Percentiles rank a stretch among this genome's conserved stretches.
Evolutionary conservation across 2,797 vertebrate genomes (phyloP).

Genomic region (Tenualosa ilisha): DNA sequence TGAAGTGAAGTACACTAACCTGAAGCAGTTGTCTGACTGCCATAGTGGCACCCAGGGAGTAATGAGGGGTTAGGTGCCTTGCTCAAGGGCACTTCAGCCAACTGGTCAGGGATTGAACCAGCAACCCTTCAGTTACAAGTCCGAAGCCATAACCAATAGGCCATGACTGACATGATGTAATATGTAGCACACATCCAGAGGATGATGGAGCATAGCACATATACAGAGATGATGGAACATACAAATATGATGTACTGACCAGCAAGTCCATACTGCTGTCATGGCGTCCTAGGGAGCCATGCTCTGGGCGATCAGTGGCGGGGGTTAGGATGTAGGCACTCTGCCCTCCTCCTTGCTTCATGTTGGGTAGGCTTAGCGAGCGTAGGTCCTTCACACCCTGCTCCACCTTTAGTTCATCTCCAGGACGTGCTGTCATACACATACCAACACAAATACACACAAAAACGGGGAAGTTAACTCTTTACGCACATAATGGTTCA

Average conservation of each 20-base stretch:
- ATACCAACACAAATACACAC: not conserved
- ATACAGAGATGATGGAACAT: not conserved
- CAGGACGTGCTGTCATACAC: slow-evolving; percentile 78
- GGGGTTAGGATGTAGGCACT: slow-evolving; percentile 75
- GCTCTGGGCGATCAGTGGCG: slow-evolving; percentile 62
- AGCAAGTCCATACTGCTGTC: slow-evolving; percentile 69
- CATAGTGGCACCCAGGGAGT: too few relatives aligned
- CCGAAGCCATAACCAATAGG: too few relatives aligned
- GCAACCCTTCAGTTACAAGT: too few relatives aligned
- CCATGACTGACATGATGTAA: too few relatives aligned
- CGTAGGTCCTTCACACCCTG: slow-evolving; percentile 83
- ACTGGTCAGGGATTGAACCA: too few relatives aligned
- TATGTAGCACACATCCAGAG: too few relatives aligned
- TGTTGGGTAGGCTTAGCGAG: slow-evolving; percentile 84
- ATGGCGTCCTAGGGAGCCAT: slow-evolving; percentile 65
- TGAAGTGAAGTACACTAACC: too few relatives aligned
- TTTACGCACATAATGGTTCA: not conserved
- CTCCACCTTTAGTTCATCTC: slow-evolving; percentile 89
- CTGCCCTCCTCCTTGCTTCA: slow-evolving; percentile 69
- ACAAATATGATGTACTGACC: slow-evolving; percentile 63
- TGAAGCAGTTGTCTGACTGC: too few relatives aligned
- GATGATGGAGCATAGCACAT: too few relatives aligned
- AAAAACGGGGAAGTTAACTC: not conserved
- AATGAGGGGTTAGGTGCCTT: too few relatives aligned
- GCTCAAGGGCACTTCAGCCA: too few relatives aligned